Percentiles rank a stretch among this genome's conserved stretches.
phyloP scores from a whole-genome alignment of 1,140 invertebrate genomes.

The Drosophila ohnishii region DNA sequence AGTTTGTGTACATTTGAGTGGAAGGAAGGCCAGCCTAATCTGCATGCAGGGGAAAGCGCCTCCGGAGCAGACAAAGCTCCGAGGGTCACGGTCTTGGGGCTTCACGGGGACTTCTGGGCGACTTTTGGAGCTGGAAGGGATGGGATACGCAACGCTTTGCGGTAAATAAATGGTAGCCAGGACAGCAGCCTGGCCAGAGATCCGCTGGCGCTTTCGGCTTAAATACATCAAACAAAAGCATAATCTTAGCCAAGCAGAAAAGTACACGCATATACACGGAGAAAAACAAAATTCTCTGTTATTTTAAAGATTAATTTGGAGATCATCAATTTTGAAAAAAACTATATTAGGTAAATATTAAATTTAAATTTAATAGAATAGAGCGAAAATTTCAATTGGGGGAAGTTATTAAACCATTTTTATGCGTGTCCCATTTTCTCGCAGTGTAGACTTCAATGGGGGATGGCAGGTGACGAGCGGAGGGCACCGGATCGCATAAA shows the following conservation, averaged over 20 bases:
- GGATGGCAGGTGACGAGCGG: conserved; percentile 2
- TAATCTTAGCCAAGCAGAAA: conserved; percentile 72
- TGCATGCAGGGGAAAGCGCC: conserved; percentile 38
- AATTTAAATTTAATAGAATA: too few species aligned
- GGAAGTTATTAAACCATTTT: not conserved
- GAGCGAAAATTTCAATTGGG: not conserved
- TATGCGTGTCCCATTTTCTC: not conserved
- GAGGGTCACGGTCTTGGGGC: conserved; percentile 29
- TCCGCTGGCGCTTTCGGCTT: conserved; percentile 55
- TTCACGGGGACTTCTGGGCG: not conserved
- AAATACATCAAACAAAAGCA: conserved; percentile 78
- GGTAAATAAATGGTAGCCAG: conserved; percentile 58
- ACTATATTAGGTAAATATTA: too few species aligned
- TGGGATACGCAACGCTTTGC: conserved; percentile 33
- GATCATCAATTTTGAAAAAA: not conserved
- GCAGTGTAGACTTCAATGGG: conserved; percentile 6
- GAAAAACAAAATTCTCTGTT: not conserved
- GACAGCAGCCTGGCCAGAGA: conserved; percentile 40
- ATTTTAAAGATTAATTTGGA: too few species aligned
- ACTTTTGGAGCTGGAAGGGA: not conserved
- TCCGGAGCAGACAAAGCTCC: conserved; percentile 12
- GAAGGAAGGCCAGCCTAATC: conserved; percentile 53
- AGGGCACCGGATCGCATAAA: conserved; percentile 58
- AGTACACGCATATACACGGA: conserved; percentile 58
- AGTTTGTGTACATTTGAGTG: conserved; percentile 43